These are phyloP conservation scores for Cerceris rybyensis DNA, from an alignment of 2,888 invertebrate species.

Conservation along the genomic window DNA sequence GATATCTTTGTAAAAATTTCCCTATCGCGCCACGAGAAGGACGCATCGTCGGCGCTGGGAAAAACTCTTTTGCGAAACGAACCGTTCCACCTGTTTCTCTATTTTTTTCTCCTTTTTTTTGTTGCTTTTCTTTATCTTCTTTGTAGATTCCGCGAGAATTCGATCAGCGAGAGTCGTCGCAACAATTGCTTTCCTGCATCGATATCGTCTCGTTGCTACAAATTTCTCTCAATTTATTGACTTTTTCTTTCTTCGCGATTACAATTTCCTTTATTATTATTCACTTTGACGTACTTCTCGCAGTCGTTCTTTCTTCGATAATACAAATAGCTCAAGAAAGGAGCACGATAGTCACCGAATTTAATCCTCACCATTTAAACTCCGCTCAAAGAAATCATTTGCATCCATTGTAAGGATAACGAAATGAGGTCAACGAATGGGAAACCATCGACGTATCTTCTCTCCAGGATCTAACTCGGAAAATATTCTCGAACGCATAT, in stretches of 20 bases:
- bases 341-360: too few species aligned
- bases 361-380: too few species aligned
- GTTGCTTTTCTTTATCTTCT: background rate
- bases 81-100: background rate
- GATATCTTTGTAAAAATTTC: slow-evolving; percentile 75
- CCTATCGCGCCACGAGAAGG: slow-evolving; percentile 50
- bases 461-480: background rate
- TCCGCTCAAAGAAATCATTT: too few species aligned
- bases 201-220: background rate
- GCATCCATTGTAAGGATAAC: too few species aligned
- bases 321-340: too few species aligned
- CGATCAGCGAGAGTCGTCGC: slow-evolving; percentile 35
- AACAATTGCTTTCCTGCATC: slow-evolving; percentile 8
- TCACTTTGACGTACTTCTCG: background rate
- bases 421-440: too few species aligned
- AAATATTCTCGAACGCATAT: slow-evolving; percentile 4
- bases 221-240: background rate
- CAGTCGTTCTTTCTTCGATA: too few species aligned
- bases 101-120: slow-evolving; percentile 27
- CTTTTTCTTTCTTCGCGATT: background rate
- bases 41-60: slow-evolving; percentile 25
- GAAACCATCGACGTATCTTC: background rate
- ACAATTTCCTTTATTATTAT: background rate
- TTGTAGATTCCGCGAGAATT: slow-evolving; percentile 15
- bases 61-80: slow-evolving; percentile 24